Evolutionary conservation across 2,888 invertebrate species (phyloP).

Genomic region (Mesoligia furuncula): DNA sequence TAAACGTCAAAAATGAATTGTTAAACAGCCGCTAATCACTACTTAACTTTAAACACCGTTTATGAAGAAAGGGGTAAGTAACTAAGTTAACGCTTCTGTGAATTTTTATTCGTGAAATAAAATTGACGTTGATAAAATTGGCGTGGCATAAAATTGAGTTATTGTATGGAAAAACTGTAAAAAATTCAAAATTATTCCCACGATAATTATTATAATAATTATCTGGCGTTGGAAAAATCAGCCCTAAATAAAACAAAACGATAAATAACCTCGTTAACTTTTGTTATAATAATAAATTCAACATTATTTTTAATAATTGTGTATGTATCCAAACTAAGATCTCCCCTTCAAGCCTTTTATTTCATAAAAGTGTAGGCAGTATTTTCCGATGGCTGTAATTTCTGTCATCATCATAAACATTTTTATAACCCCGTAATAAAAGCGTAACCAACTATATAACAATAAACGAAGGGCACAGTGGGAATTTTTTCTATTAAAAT

Average conservation of each 20-base stretch:
- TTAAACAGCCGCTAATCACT: not conserved
- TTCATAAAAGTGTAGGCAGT: slow-evolving; percentile 27
- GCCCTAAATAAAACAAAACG: not conserved
- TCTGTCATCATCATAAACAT: slow-evolving; percentile 61
- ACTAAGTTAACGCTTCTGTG: not conserved
- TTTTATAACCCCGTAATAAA: slow-evolving; percentile 63
- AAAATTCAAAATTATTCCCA: too few relatives aligned
- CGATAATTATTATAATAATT: too few relatives aligned
- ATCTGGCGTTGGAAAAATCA: too few relatives aligned
- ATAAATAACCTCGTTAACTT: not conserved
- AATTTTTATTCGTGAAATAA: too few relatives aligned
- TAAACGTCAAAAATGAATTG: not conserved
- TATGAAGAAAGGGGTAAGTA: not conserved
- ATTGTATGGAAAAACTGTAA: too few relatives aligned
- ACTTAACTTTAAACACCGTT: not conserved
- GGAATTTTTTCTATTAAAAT: slow-evolving; percentile 58
- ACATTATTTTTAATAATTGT: not conserved
- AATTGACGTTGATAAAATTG: too few relatives aligned
- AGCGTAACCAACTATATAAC: slow-evolving; percentile 59
- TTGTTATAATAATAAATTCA: slow-evolving; percentile 25
- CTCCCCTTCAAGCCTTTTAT: slow-evolving; percentile 23
- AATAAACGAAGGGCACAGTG: slow-evolving; percentile 51
- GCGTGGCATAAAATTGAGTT: too few relatives aligned
- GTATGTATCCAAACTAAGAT: slow-evolving; percentile 22
- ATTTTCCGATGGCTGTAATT: slow-evolving; percentile 51